Evolutionary conservation across 2,797 vertebrate genomes (phyloP), one percentile per base, ranked within the genome.

Genomic region (Lithobates pipiens): DNA sequence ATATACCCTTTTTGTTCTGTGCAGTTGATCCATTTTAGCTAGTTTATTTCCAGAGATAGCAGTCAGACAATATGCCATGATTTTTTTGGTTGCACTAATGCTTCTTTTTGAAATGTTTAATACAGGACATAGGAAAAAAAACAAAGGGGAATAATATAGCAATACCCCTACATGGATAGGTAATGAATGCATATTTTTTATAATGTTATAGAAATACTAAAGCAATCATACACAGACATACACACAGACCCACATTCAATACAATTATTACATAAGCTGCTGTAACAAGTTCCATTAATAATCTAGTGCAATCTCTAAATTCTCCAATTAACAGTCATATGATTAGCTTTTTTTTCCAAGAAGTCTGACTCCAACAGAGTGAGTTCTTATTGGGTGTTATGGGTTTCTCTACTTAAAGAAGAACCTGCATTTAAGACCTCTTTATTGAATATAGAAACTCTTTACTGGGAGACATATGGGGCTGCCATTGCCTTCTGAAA

Each of bases 1-100:
- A 72, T 34, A 46, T 10, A 71, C 4, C 68, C 46, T 13, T 73
- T 16, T 16, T 74, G 29, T 29, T 25, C 16, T 74, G 21, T 36
- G 44, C 13, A 2, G 21, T 36, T n/a, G n/a, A 11, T 13, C 39
- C 32, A n/a, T 71, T 34, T 57, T 23, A 70, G 29, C 29, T 57
- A 13, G 27, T 54, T 69, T 54, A 54, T 80, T 80, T 61, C 23
- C 54, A 61, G 54, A 61, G 54, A 61, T 61, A 61, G 21, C 54
- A 61, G 54, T 61, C 54, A 23, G 21, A 61, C 54, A 61, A 61
- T 61, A n/a, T 61, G 54, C 54, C 54, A 61, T 23, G 6, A n/a
- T 61, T 18, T 7, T 10, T 61, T 61, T 23, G 54, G 21, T 61
- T 23, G 54, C 21, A 61, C 54, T 61, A n/a, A 61, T 61, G 21